Percentiles rank a stretch among this genome's conserved stretches.
phyloP scores from a whole-genome alignment of 1,140 invertebrate species.

The Neodiprion pinetum region DNA sequence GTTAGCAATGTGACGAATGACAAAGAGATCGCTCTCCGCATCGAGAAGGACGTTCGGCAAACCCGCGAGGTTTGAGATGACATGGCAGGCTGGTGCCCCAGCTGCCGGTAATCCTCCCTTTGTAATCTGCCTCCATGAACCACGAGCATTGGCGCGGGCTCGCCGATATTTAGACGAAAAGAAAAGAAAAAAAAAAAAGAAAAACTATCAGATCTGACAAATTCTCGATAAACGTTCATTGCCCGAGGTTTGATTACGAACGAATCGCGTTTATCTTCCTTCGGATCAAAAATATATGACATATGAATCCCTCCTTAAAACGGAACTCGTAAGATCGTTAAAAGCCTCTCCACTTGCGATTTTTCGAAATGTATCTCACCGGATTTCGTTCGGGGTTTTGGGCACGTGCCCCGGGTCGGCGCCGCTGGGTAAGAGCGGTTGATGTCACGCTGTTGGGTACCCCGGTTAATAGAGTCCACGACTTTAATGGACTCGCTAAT shows the following conservation, averaged over 20 bases:
- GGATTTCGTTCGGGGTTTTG: background rate
- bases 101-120: slow-evolving; percentile 64
- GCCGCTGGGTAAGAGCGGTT: slow-evolving; percentile 44
- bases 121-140: slow-evolving; percentile 61
- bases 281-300: too few species aligned
- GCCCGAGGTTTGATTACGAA: too few species aligned
- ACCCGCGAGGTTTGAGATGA: slow-evolving; percentile 37
- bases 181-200: slow-evolving; percentile 10
- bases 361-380: too few species aligned
- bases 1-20: slow-evolving; percentile 62
- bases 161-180: slow-evolving; percentile 1
- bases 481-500: slow-evolving; percentile 66
- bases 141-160: slow-evolving; percentile 52
- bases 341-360: too few species aligned
- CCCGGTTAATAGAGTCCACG: slow-evolving; percentile 63
- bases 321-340: too few species aligned
- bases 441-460: slow-evolving; percentile 55
- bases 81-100: slow-evolving; percentile 59
- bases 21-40: slow-evolving; percentile 48
- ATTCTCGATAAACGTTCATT: too few species aligned
- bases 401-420: slow-evolving; percentile 17
- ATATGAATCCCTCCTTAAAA: too few species aligned
- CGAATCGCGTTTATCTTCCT: too few species aligned
- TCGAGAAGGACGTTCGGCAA: slow-evolving; percentile 38
- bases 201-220: too few species aligned